Base-by-base conservation (phyloP, 1,140 invertebrate genomes). In the Calliphora vicina region DNA sequence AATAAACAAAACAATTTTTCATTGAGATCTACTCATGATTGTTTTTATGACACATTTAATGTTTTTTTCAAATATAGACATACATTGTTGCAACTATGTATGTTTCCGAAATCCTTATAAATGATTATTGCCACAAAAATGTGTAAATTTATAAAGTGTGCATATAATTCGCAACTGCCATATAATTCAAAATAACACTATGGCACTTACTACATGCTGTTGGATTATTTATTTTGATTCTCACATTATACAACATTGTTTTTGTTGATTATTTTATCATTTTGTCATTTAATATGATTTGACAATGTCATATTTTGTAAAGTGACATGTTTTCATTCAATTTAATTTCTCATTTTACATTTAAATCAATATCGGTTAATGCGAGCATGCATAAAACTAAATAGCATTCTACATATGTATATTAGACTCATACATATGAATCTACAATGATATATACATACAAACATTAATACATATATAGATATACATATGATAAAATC, bases 331-430 rank as follows among this genome's bases (percentile, higher is more conserved):
- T 57, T 57, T 57, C 50, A 57, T 57, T 15, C 50, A 57, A 57
- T 57, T 57, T 57, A 57, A 57, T 57, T 57, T 57, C n/a, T 57
- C 50, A 57, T 57, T 57, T 57, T 57, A 57, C 50, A 57, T 57
- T 17, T 6, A 57, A 57, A 57, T 57, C 50, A 57, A 57, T 57
- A 57, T 57, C 50, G 15, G 15, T n/a, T 57, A 57, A 57, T 57
- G 50, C 12, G 5, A 57, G n/a, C 50, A 57, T 57, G 0, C 50
- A 57, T 45, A n/a, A n/a, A n/a, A 57, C 50, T 57, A 57, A 57
- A 57, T 57, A n/a, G 50, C 50, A 57, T n/a, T 57, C 8, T n/a
- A 57, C 15, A 57, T 57, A 57, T 15, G 13, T 57, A 15, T 15
- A 57, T 17, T 57, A 57, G 0, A 57, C 12, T 5, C 45, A 50